Base-by-base conservation (phyloP, 2,888 invertebrate genomes). In the Eupithecia insigniata region DNA sequence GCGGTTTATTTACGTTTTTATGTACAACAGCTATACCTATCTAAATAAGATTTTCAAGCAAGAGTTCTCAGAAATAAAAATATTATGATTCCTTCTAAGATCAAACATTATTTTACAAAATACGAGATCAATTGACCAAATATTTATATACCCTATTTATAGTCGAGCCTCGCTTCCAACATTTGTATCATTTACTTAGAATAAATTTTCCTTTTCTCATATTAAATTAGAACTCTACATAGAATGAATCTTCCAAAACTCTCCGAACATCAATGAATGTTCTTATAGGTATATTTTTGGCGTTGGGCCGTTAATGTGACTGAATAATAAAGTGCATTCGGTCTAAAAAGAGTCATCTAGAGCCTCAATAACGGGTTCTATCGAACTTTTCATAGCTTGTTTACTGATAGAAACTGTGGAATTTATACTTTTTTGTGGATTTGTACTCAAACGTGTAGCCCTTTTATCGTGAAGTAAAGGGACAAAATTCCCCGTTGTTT, bases 401-500 rank as follows among this genome's bases (percentile, higher is more conserved):
- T n/a, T 64, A 12, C n/a, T n/a, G 28, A 51, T 55, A 39, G 16
- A 26, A 66, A 51, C 22, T 51, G 26, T 51, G 22, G 26, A 55
- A 55, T 55, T 55, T 51, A 22, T 22, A 51, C 22, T 26, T 51
- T 51, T 51, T 51, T 51, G 12, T 51, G 39, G 16, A 64, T 67
- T 43, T 51, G 67, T 58, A 51, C 58, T 64, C 51, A 74, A 74
- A 65, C 64, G 74, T 30, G 74, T 71, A n/a, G 60, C 34, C 55
- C n/a, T 69, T 67, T 67, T 69, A 32, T 64, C 69, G 26, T 60
- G n/a, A 32, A 74, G 64, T 66, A 74, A 71, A 58, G 67, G 55
- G 4, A 71, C 32, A 28, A 71, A 71, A 64, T 74, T 70, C 1
- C 67, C 69, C n/a, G 74, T 60, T 26, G 71, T 69, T 46, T 71